Evolutionary conservation across 2,797 vertebrate species (phyloP), one percentile per base, ranked within the genome.

Genomic region (Tympanoctomys barrerae): DNA sequence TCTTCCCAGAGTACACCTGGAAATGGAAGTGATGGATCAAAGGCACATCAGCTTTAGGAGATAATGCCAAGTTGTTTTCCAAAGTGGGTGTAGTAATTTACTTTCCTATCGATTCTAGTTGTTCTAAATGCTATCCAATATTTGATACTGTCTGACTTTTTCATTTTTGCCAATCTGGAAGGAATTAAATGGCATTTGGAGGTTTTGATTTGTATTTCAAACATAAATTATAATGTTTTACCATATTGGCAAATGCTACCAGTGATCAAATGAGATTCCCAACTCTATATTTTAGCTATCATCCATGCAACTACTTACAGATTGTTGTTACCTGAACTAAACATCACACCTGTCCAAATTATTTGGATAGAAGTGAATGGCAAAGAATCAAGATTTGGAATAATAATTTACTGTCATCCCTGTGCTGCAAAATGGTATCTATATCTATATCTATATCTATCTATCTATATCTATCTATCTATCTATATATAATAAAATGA

Each of bases 251-350:
- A 77, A 85, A 19, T 77, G 33, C 54, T 80, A 57, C 78, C 70
- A 5, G 9, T 88, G 77, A 75, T 75, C 54, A 79, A 87, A 87
- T 82, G 85, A 94, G 91, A 96, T 31, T 79, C 92, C 95, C 91
- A 81, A 91, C 68, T 91, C 33, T 62, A 46, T 18, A 57, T 46
- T 87, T 90, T 70, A 89, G 70, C 61, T 57, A 49, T 86, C 42
- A 79, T 64, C 66, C 16, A 26, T 73, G 22, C 36, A 87, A 73
- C 52, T 91, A 81, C 33, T 91, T 87, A 85, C 11, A 95, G 82
- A 75, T 59, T 78, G 31, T 75, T 78, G 28, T 46, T 91, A 52
- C 19, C 24, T 64, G 78, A 68, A 68, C 26, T 77, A 79, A 86
- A 85, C 28, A 49, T 79, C 14, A 80, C n/a, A 68, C n/a, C n/a